phyloP scores from a whole-genome alignment of 2,888 invertebrate species.

The Theretra japonica region DNA sequence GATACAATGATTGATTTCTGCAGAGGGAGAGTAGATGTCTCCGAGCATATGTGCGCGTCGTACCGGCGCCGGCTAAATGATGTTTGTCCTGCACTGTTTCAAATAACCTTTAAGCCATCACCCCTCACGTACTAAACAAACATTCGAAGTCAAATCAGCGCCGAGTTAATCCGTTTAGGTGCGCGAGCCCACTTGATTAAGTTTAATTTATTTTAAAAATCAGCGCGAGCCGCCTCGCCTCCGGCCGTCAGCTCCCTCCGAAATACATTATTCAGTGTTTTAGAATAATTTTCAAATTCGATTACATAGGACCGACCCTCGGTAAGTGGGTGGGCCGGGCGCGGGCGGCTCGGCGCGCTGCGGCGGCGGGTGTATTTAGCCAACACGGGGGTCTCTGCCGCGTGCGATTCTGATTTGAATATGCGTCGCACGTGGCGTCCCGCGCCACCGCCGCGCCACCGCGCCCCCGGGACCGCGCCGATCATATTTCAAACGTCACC shows the following conservation, averaged over 20 bases:
- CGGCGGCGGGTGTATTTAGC: slow-evolving; percentile 82
- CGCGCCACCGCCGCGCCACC: slow-evolving; percentile 57
- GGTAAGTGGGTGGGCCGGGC: slow-evolving; percentile 81
- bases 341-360: slow-evolving; percentile 35
- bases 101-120: slow-evolving; percentile 72
- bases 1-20: neutral
- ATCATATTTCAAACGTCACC: slow-evolving; percentile 85
- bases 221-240: slow-evolving; percentile 75
- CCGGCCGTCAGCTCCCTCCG: slow-evolving; percentile 75
- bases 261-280: slow-evolving; percentile 85
- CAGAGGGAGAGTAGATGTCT: neutral
- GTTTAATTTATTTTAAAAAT: slow-evolving; percentile 85
- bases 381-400: slow-evolving; percentile 82
- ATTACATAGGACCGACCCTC: slow-evolving; percentile 85
- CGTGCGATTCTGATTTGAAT: slow-evolving; percentile 84
- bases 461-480: slow-evolving; percentile 77
- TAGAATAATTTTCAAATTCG: slow-evolving; percentile 86
- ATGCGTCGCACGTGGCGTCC: slow-evolving; percentile 82
- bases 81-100: slow-evolving; percentile 69
- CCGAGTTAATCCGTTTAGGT: slow-evolving; percentile 85
- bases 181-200: slow-evolving; percentile 85
- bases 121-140: slow-evolving; percentile 77
- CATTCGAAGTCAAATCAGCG: slow-evolving; percentile 82
- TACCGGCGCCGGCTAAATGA: slow-evolving; percentile 45
- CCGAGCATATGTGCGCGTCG: slow-evolving; percentile 22